Evolutionary conservation across 1,140 invertebrate genomes (phyloP), one percentile per base, ranked within the genome.

Genomic region (Oryzaephilus surinamensis): DNA sequence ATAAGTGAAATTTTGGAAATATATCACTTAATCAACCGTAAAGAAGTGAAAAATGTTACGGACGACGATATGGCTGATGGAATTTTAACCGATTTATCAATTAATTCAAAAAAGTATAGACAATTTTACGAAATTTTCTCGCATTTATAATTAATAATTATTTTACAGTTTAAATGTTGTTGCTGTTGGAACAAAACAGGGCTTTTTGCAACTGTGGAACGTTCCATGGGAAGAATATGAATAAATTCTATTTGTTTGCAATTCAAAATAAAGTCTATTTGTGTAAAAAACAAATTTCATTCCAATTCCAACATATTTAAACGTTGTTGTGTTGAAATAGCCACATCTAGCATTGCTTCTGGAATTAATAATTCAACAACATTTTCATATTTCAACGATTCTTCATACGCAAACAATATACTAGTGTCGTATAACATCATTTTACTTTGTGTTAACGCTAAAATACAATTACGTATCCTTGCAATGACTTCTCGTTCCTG

Each of bases 401-500:
- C 84, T 52, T 97, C 91, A 63, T 81, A 97, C 2, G 91, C 89
- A 58, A 86, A 89, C 31, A 83, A 72, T 13, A 97, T 86, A 52
- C 84, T 92, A 2, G 90, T 95, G 55, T 97, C 93, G 56, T 81
- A 94, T 3, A 99, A 62, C 65, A 90, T 79, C 58, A 97, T 81
- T 51, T 88, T 84, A 38, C 82, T 81, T 15, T 83, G 74, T 2
- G 86, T 79, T 16, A 99, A 64, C 3, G 85, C 79, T 20, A 86
- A 59, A 39, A 99, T 82, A 58, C 89, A 95, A 60, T 97, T 97
- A 27, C 87, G 74, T 2, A 97, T 59, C 38, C 95, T 70, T 1
- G 83, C 79, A 52, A 97, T 91, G 14, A 79, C 76, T 63, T 90
- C 77, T 41, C 92, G 71, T 41, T 89, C 86, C 12, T 68, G 60